These are phyloP conservation scores for Ahaetulla prasina DNA, from an alignment of 2,113 vertebrate genomes.

Conservation along the genomic window DNA sequence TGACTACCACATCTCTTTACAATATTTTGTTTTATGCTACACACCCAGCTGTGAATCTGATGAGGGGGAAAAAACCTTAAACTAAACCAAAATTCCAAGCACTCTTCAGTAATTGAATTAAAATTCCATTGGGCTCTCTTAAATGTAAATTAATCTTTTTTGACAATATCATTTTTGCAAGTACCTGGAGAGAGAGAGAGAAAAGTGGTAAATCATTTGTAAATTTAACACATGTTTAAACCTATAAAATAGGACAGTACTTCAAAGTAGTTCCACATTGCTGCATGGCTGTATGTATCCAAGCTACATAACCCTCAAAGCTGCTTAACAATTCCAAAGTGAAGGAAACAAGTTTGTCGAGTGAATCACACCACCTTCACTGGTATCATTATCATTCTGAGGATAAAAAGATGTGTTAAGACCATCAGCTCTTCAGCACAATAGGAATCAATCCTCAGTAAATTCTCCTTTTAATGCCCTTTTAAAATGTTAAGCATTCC, in stretches of 20 bases:
- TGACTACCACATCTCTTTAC: background rate
- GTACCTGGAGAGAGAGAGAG: conserved; percentile 45
- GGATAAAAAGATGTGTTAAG: background rate
- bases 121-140: conserved; percentile 48
- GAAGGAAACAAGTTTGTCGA: background rate
- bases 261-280: conserved; percentile 41
- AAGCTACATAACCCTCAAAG: conserved; percentile 18
- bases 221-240: conserved; percentile 57
- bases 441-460: background rate
- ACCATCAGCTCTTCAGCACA: background rate
- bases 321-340: conserved; percentile 26
- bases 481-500: background rate
- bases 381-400: background rate
- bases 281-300: background rate
- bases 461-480: background rate
- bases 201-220: conserved; percentile 47
- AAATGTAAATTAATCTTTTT: conserved; percentile 61
- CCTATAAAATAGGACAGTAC: conserved; percentile 40
- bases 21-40: conserved; percentile 32
- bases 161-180: conserved; percentile 51
- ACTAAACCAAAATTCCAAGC: conserved; percentile 59
- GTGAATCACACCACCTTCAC: background rate
- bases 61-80: background rate
- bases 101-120: conserved; percentile 64
- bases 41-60: conserved; percentile 39